Evolutionary conservation across 2,888 invertebrate species (phyloP).

Genomic region (Eristalinus aeneus): DNA sequence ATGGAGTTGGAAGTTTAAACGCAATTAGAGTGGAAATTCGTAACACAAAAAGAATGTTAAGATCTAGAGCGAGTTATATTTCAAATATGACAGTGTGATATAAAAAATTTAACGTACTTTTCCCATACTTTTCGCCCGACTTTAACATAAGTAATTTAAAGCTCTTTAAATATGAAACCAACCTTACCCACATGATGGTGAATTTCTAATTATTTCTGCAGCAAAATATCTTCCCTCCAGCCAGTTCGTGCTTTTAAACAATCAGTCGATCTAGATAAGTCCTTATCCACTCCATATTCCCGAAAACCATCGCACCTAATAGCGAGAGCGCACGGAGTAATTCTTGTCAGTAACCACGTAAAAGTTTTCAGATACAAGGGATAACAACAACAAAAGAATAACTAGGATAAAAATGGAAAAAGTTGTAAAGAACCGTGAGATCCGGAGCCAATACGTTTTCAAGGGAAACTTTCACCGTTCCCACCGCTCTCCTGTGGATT

Average conservation of each 20-base stretch:
- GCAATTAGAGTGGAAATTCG: neutral
- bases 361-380: neutral
- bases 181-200: no score
- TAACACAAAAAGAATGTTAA: neutral
- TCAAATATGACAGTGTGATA: no score
- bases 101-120: no score
- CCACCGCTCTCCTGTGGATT: neutral
- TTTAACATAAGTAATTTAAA: no score
- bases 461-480: neutral
- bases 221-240: no score
- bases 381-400: neutral
- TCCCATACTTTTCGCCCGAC: no score
- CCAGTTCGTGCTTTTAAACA: neutral
- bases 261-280: neutral
- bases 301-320: neutral
- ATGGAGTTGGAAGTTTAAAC: neutral
- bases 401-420: neutral
- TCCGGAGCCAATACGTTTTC: neutral
- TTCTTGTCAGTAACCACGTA: neutral
- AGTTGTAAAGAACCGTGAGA: neutral
- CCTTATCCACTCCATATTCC: neutral
- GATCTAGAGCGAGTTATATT: no score
- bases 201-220: no score
- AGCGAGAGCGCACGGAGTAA: neutral
- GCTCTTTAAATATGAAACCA: no score